A percentile compares a stretch with the other conserved stretches of the same genome.
These are phyloP conservation scores for Spodoptera exigua DNA, from an alignment of 2,888 invertebrate species.

Conservation along the genomic window DNA sequence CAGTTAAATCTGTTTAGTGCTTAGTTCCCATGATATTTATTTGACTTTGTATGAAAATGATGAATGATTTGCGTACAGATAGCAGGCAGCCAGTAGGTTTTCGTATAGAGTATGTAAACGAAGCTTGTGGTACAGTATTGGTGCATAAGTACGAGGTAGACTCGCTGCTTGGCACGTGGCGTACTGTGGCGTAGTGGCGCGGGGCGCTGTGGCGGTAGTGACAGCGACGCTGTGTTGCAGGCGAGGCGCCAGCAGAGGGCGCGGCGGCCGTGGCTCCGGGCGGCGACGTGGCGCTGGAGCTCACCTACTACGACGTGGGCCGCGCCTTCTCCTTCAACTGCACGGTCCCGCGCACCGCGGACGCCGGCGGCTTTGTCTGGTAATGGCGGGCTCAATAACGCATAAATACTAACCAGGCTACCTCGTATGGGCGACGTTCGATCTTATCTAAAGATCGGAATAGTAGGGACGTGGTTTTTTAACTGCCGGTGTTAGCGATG, in stretches of 20 bases:
- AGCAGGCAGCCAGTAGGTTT: too few species aligned
- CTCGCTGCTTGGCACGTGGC: neutral
- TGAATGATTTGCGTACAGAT: too few species aligned
- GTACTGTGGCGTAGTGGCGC: too few species aligned
- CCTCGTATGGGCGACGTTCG: too few species aligned
- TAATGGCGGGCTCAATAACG: conserved; percentile 49
- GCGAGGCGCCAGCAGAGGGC: conserved; percentile 14
- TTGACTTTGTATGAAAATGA: too few species aligned
- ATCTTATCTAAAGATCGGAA: too few species aligned
- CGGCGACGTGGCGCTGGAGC: conserved; percentile 26
- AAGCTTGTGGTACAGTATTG: neutral
- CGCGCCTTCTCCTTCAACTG: conserved; percentile 70
- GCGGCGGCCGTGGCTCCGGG: conserved; percentile 19
- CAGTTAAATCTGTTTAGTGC: too few species aligned
- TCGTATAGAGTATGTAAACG: too few species aligned
- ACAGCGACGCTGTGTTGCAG: conserved; percentile 14
- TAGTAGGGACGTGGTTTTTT: too few species aligned
- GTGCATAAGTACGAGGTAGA: conserved; percentile 9
- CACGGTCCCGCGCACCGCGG: conserved; percentile 55
- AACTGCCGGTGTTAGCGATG: too few species aligned
- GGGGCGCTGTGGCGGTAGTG: neutral
- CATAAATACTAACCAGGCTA: too few species aligned
- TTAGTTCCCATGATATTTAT: too few species aligned
- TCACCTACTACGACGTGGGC: conserved; percentile 67
- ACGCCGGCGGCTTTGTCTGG: conserved; percentile 63